Base-by-base conservation (phyloP, 2,113 vertebrate genomes). In the Calidris pygmaea region DNA sequence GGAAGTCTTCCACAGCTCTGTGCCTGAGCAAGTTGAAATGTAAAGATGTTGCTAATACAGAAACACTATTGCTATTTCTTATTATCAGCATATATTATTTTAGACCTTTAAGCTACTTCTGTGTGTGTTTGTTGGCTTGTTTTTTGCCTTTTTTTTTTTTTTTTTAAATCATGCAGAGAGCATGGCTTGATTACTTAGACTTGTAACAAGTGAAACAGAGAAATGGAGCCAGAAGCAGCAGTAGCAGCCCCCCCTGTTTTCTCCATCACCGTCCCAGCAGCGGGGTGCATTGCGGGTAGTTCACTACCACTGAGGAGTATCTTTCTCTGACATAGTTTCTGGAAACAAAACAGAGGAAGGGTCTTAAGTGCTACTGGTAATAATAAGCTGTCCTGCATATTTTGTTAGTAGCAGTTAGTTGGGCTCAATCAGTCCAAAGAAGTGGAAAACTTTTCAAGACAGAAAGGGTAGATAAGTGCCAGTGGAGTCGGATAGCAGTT, bases 271-370 rank as follows among this genome's bases (percentile, higher is more conserved):
- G 18, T 23, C 41, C 50, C 72, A 55, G 76, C 16, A 66, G 8
- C 18, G 29, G 41, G 22, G 35, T 77, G 23, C 13, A 20, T 2
- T 0, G 0, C 1, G 39, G 20, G 1, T 9, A 9, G 39, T 30
- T 47, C 37, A 9, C 32, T 41, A 41, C 35, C 22, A 12, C 41
- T 32, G 43, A 29, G 47, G 11, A 78, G 17, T 45, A 24, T 20
- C 45, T 50, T 74, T 50, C 55, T 86, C 20, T 82, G 18, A 45
- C 5, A 3, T 20, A 21, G 4, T 29, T 89, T 82, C 39, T 78
- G 41, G 34, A 75, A 81, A 65, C 5, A 76, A 65, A 84, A 47
- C 1, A 4, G 3, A 16, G 27, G 18, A 58, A 58, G 26, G 43
- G 4, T 35, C 17, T 82, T 34, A 94, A 67, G n/a, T 65, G 65